These are phyloP conservation scores for Dastarcus helophoroides DNA, from an alignment of 2,888 invertebrate species.

Conservation along the genomic window DNA sequence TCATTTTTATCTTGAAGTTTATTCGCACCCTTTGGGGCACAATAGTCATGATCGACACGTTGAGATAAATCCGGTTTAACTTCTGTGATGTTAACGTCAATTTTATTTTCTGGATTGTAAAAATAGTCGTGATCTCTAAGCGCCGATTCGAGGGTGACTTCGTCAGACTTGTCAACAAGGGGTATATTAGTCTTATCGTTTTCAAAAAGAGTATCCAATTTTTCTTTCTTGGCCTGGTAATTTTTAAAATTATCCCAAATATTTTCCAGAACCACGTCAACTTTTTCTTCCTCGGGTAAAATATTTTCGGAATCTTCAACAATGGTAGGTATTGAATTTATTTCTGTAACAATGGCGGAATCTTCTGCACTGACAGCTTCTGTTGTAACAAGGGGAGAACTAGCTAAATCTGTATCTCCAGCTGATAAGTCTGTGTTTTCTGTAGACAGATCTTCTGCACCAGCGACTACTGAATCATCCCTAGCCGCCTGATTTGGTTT, in stretches of 20 bases:
- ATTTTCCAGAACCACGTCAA: slow-evolving; percentile 53
- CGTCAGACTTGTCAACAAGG: slow-evolving; percentile 8
- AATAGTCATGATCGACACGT: slow-evolving; percentile 38
- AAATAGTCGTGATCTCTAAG: slow-evolving; percentile 66
- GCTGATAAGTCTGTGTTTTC: slow-evolving; percentile 7
- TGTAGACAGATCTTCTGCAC: too few relatives aligned
- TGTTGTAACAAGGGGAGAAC: slow-evolving; percentile 7
- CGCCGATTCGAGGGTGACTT: slow-evolving; percentile 26
- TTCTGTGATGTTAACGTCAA: slow-evolving; percentile 25
- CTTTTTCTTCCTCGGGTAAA: slow-evolving; percentile 38
- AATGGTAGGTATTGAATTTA: slow-evolving; percentile 2
- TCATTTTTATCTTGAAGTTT: slow-evolving; percentile 18
- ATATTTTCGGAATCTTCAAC: slow-evolving; percentile 1
- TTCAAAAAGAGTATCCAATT: slow-evolving; percentile 31
- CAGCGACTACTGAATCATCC: too few relatives aligned
- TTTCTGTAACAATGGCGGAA: not conserved
- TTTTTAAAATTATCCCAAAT: slow-evolving; percentile 70
- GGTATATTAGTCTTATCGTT: slow-evolving; percentile 19
- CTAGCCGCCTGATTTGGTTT: slow-evolving; percentile 21
- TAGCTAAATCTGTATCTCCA: slow-evolving; percentile 9
- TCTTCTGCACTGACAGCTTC: slow-evolving; percentile 9
- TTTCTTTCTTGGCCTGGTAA: slow-evolving; percentile 59
- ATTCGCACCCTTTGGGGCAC: slow-evolving; percentile 20
- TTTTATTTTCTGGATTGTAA: slow-evolving; percentile 31
- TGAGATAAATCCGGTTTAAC: slow-evolving; percentile 31